Evolutionary conservation across 2,113 vertebrate genomes (phyloP), one percentile per base, ranked within the genome.

Genomic region (Neogobius melanostomus): DNA sequence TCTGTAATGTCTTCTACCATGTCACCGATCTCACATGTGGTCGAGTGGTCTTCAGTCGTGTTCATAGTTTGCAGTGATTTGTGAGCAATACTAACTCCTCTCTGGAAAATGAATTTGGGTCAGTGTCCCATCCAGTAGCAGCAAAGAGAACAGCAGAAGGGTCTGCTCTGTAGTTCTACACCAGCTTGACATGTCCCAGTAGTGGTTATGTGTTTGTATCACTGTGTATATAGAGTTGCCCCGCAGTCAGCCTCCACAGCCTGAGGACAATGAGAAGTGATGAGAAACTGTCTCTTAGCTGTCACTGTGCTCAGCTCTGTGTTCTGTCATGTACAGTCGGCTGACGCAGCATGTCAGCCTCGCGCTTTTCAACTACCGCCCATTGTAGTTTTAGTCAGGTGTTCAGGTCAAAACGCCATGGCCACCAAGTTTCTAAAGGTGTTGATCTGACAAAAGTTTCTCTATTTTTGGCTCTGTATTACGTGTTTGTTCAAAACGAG

Each of bases 251-350:
- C 78, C 71, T 6, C 81, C 56, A 51, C 72, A 68, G 75, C 76
- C 67, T 78, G 75, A 85, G 73, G 80, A 82, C 79, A 85, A 85
- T 72, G 48, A 50, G 72, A 84, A 79, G 76, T 66, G 81, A 87
- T 84, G 78, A 17, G 57, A 75, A 67, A 71, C 75, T 80, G 74
- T 76, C 81, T 80, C 53, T 80, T 66, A 65, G 54, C 47, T 71
- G 77, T 80, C 69, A 69, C 61, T 66, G 21, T 57, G 49, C 59
- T 28, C 17, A 36, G 21, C 73, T 50, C 53, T 59, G 51, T 71
- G 57, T 66, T 49, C 2, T 47, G 73, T 80, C 74, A 42, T 70
- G 45, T 54, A 60, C n/a, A 28, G 49, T 62, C 69, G 16, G 17
- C 79, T 82, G 79, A 83, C 76, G 69, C 11, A 36, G 51, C 76